phyloP scores from a whole-genome alignment of 2,888 invertebrate genomes.

The Neuroscelio doddi region DNA sequence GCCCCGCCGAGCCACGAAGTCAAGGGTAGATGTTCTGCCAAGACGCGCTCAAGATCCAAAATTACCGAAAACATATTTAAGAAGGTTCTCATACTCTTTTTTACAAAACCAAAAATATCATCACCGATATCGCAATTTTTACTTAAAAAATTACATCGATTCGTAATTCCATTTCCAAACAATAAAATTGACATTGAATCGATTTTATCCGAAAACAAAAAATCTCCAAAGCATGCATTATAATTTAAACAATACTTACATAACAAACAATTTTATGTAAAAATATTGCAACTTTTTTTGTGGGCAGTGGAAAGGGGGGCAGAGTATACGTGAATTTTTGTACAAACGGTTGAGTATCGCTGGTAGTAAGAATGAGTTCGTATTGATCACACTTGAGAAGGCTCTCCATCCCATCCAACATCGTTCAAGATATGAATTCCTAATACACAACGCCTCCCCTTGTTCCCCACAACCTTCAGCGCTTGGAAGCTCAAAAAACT shows the following conservation, averaged over 20 bases:
- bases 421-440: constrained; percentile 66
- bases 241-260: too few species aligned
- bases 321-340: too few species aligned
- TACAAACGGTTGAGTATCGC: constrained; percentile 63
- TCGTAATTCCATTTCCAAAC: not conserved
- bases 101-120: too few species aligned
- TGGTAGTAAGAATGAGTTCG: constrained; percentile 60
- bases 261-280: too few species aligned
- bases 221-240: too few species aligned
- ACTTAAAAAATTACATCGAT: too few species aligned
- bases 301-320: too few species aligned
- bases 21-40: constrained; percentile 56
- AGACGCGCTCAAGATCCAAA: constrained; percentile 57
- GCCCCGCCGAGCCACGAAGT: constrained; percentile 48
- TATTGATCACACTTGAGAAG: constrained; percentile 67
- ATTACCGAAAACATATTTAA: constrained; percentile 58
- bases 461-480: constrained; percentile 23
- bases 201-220: too few species aligned
- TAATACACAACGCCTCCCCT: constrained; percentile 56
- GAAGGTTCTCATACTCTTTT: constrained; percentile 54
- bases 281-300: too few species aligned
- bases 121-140: too few species aligned
- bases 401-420: constrained; percentile 40
- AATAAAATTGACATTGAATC: not conserved
- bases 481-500: constrained; percentile 56